Evolutionary conservation across 2,888 invertebrate genomes (phyloP), one percentile per base, ranked within the genome.

Genomic region (Sycophila texana): DNA sequence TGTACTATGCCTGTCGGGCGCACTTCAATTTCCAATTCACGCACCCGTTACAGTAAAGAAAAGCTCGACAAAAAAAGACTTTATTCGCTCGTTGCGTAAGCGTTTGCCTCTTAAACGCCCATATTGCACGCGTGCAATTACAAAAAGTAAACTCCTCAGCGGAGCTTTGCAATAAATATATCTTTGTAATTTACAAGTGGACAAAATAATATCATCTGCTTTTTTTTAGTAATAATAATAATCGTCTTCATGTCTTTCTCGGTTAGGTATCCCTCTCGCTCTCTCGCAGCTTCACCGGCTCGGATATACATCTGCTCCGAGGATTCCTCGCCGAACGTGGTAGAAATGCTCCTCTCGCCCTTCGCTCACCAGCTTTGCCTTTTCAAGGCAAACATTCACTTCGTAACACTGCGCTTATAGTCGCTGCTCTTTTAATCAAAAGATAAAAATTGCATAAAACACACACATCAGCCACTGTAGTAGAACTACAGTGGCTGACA

Each of bases 91-190:
- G 30, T 66, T 67, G 57, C 74, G 58, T 58, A 74, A 74, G 26
- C 60, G 57, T 30, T 74, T 47, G 53, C 47, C 55, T 49, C 70
- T 70, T 63, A 63, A 26, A 57, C 55, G 47, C 14, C 57, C 49
- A 57, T 58, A 57, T 49, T 66, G 66, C 74, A 55, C 18, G 53
- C 16, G 53, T 5, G 55, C 49, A 49, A 61, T 61, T 53, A 68
- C 53, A 22, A 61, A 68, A 68, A 68, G 30, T 22, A 61, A 20
- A 75, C 10, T 39, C 10, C 10, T 4, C 39, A 47, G 57, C 26
- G 53, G 61, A 61, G 55, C 55, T 70, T 70, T 26, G 22, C 66
- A 77, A 77, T 77, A 77, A 77, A 71, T 77, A 77, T 18, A 7
- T 57, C 10, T 20, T 77, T 20, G 51, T 71, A 72, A 77, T 77